A percentile compares a stretch with the other conserved stretches of the same genome.
These are phyloP conservation scores for Diarsia brunnea DNA, from an alignment of 2,888 invertebrate genomes.

Conservation along the genomic window DNA sequence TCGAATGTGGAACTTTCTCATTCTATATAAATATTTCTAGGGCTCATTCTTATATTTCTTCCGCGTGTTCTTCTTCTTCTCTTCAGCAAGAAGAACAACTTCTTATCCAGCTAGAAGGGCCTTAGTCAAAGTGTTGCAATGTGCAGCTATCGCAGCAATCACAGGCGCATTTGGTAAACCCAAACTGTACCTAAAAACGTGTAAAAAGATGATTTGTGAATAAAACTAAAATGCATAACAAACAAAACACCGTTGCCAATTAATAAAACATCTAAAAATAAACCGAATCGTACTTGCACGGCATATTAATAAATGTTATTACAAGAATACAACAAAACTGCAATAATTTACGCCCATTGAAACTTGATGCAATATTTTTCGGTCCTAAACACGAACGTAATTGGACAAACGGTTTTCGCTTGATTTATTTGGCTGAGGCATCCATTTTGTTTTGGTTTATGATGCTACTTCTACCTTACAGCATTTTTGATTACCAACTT, in stretches of 20 bases:
- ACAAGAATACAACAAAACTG: slow-evolving; percentile 45
- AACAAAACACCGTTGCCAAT: slow-evolving; percentile 31
- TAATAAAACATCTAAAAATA: slow-evolving; percentile 44
- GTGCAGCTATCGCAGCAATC: not conserved
- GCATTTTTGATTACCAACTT: slow-evolving; percentile 1
- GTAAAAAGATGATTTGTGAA: no score
- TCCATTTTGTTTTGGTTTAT: slow-evolving; percentile 52
- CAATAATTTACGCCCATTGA: slow-evolving; percentile 58
- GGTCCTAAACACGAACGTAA: slow-evolving; percentile 55
- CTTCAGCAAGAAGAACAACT: no score
- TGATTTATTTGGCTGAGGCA: slow-evolving; percentile 57
- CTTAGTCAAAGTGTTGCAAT: not conserved
- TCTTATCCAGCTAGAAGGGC: not conserved
- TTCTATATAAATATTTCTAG: not conserved
- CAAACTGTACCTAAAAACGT: not conserved
- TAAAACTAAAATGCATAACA: not conserved
- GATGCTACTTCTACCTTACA: slow-evolving; percentile 1
- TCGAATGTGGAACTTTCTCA: not conserved
- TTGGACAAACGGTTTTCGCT: slow-evolving; percentile 47
- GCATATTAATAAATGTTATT: slow-evolving; percentile 46
- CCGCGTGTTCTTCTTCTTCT: not conserved
- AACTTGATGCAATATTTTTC: slow-evolving; percentile 62
- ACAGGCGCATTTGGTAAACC: not conserved
- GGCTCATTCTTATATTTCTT: not conserved
- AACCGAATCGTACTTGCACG: slow-evolving; percentile 24